phyloP scores from a whole-genome alignment of 1,140 invertebrate genomes.

The Papilio machaon region DNA sequence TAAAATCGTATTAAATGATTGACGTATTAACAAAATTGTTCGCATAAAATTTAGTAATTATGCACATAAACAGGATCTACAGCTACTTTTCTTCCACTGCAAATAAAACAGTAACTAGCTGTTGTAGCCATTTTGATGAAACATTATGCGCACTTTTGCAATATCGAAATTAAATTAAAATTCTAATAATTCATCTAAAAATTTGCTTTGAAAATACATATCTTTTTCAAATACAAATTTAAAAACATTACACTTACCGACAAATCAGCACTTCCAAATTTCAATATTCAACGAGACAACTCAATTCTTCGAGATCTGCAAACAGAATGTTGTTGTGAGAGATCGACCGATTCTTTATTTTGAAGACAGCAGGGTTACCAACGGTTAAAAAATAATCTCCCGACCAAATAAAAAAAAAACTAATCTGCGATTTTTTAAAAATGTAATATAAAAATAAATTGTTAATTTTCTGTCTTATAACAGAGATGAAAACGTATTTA shows the following conservation, averaged over 20 bases:
- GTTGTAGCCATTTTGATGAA: not conserved
- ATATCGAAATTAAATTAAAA: not conserved
- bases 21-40: not conserved
- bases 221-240: not conserved
- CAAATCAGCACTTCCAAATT: conserved; percentile 15
- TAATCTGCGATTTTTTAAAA: not conserved
- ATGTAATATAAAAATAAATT: too few species aligned
- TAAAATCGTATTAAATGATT: conserved; percentile 6
- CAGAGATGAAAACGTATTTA: too few species aligned
- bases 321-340: conserved; percentile 9
- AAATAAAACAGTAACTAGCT: not conserved
- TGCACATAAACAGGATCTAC: not conserved
- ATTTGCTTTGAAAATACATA: not conserved
- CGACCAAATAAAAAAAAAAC: not conserved
- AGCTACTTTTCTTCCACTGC: not conserved
- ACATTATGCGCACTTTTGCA: not conserved
- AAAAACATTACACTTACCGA: not conserved
- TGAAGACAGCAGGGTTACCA: not conserved
- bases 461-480: too few species aligned
- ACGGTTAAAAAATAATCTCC: not conserved
- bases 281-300: not conserved
- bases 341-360: not conserved
- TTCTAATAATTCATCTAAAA: not conserved
- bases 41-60: not conserved
- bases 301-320: not conserved